These are phyloP conservation scores for Callospermophilus lateralis DNA, from an alignment of 2,113 vertebrate species.

Conservation along the genomic window DNA sequence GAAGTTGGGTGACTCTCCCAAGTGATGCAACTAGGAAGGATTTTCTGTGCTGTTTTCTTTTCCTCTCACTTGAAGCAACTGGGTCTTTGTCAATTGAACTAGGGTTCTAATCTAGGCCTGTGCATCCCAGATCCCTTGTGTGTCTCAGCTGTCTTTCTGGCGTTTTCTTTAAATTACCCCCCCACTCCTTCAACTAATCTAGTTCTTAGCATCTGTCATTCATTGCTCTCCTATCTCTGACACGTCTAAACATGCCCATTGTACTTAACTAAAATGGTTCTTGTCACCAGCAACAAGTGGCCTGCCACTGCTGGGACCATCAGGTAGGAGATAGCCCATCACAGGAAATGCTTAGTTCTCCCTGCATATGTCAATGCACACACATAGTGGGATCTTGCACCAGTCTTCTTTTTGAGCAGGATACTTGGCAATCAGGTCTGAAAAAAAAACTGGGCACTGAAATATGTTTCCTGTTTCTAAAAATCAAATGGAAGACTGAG, in stretches of 20 bases:
- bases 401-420: neutral
- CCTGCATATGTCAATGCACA: too few species aligned
- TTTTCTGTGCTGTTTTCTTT: too few species aligned
- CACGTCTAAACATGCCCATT: neutral
- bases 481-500: neutral
- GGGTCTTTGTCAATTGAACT: neutral
- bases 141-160: neutral
- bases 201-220: neutral
- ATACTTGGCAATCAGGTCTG: neutral
- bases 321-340: neutral
- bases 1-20: neutral
- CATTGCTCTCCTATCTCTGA: neutral
- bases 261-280: neutral
- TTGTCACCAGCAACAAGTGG: neutral
- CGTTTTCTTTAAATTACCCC: neutral
- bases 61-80: too few species aligned
- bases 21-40: neutral
- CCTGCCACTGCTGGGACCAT: neutral
- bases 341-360: neutral
- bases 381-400: too few species aligned
- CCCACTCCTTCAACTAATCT: neutral
- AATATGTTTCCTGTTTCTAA: neutral
- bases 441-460: neutral
- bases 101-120: neutral
- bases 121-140: neutral